Base-by-base conservation (phyloP, 1,140 invertebrate species). In the Anastatus disparis region DNA sequence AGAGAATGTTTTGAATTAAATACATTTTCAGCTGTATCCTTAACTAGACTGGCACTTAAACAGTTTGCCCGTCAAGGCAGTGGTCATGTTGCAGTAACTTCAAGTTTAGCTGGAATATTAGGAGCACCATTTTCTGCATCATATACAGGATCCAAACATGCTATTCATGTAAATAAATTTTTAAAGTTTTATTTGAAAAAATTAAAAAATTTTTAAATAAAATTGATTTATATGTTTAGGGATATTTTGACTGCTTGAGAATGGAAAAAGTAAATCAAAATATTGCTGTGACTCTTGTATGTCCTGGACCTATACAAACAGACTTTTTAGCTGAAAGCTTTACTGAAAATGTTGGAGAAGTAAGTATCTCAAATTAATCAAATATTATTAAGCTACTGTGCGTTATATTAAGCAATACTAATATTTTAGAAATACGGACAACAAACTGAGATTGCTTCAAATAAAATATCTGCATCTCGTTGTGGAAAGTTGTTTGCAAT, bases 71-170 rank as follows among this genome's bases (percentile, higher is more conserved):
- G 89, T 72, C 83, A 81, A 70, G 84, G 84, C 31, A 62, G 77
- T 22, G 93, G 93, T 1, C 92, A 94, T 68, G 79, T 93, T 61
- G 94, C 90, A 1, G 89, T 93, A 12, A 93, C 89, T 8, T 93
- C 92, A 0, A 94, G 92, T 78, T 70, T 91, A 17, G 92, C 92
- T 40, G 94, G 93, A 13, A 84, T 93, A 66, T 75, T 90, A 44
- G 89, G 90, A 10, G 88, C 88, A 12, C 93, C 94, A 46, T 91
- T 87, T 82, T 95, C 93, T 6, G 91, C 87, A 17, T 90, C 91
- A 0, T 97, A 97, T 79, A 91, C 90, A 59, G 94, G 87, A 9
- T 87, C 92, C 1, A 97, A 97, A 83, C 90, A 93, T 84, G 93
- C 94, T 1, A 76, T 97, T 46, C 93, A 95, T 78, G 94, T 94